These are phyloP conservation scores for Epistrophe eligans DNA, from an alignment of 2,888 invertebrate species.

Conservation along the genomic window DNA sequence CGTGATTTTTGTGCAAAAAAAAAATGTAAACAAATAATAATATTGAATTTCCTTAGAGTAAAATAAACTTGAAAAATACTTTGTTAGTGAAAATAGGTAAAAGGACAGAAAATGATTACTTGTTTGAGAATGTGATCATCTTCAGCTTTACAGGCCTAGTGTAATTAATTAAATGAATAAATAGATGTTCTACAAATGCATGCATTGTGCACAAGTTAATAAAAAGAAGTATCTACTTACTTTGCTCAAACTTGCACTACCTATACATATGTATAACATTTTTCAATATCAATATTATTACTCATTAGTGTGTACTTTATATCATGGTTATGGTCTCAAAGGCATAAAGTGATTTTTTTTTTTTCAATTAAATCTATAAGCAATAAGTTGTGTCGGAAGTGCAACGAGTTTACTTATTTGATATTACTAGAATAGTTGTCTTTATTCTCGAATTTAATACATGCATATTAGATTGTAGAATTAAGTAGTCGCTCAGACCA, in stretches of 20 bases:
- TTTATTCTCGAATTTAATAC: not conserved
- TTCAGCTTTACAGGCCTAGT: not conserved
- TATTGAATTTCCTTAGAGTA: not conserved
- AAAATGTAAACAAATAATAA: not conserved
- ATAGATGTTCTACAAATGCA: not conserved
- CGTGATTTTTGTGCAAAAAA: not conserved
- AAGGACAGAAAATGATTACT: not conserved
- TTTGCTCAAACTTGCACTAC: not conserved
- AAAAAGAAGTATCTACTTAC: not conserved
- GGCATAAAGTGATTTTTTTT: not conserved
- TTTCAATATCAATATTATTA: not conserved
- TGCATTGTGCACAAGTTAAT: not conserved
- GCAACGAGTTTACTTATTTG: not conserved
- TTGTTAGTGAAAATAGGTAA: not conserved
- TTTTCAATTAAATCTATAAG: not conserved
- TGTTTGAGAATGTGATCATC: conserved; percentile 19
- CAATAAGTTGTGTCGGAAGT: not conserved
- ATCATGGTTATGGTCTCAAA: not conserved
- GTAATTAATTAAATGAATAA: not conserved
- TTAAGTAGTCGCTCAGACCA: no score
- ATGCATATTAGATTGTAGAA: no score
- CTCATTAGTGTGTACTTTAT: not conserved
- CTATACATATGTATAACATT: not conserved
- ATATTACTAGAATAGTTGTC: not conserved
- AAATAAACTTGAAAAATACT: not conserved